phyloP scores from a whole-genome alignment of 2,797 vertebrate genomes.

The Smutsia gigantea region DNA sequence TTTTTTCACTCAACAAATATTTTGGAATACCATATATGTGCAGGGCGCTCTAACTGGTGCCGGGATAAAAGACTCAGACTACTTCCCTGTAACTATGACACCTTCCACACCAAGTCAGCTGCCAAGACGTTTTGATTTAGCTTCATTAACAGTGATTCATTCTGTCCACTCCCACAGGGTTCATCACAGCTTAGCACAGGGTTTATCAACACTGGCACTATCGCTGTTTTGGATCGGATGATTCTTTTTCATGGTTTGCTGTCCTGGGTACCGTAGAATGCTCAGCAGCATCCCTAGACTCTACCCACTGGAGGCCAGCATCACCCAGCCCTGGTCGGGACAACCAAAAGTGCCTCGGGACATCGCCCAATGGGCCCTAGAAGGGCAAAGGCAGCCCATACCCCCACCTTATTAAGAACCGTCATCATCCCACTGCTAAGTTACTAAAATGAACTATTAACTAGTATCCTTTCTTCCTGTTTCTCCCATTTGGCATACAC shows the following conservation, averaged over 20 bases:
- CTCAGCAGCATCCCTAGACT: not conserved
- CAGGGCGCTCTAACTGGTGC: not conserved
- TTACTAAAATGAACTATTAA: not conserved
- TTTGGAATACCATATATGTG: not conserved
- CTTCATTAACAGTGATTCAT: not conserved
- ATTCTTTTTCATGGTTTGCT: not conserved
- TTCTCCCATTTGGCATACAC: not conserved
- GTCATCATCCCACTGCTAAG: not conserved
- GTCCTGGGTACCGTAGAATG: not conserved
- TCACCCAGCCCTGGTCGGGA: not conserved
- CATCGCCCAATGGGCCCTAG: not conserved
- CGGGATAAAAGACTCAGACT: not conserved
- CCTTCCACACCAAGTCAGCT: not conserved
- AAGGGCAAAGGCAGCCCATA: not conserved
- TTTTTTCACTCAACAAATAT: not conserved
- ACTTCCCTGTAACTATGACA: not conserved
- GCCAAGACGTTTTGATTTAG: not conserved
- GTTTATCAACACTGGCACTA: not conserved
- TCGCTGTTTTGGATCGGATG: not conserved
- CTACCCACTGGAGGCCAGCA: not conserved
- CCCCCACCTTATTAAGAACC: not conserved
- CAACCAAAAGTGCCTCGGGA: not conserved
- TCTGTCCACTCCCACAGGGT: not conserved
- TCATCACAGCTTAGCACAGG: not conserved
- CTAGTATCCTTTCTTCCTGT: not conserved